Evolutionary conservation across 2,888 invertebrate species (phyloP).

Genomic region (Dasypolia templi): DNA sequence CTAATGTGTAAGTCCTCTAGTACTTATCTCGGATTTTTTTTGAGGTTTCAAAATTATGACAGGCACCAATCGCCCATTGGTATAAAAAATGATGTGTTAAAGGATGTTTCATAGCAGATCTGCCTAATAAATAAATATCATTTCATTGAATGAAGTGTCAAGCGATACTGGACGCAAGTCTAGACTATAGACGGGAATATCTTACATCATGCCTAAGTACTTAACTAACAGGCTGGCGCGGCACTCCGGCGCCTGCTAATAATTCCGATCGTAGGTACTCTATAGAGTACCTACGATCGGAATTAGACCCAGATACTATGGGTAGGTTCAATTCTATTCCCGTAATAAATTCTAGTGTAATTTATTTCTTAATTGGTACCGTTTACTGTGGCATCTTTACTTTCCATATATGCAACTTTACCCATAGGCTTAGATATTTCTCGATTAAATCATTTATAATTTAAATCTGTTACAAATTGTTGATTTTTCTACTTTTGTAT

Average conservation of each 20-base stretch:
- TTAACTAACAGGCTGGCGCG: constrained; percentile 13
- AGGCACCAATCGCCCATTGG: neutral
- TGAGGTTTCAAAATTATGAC: neutral
- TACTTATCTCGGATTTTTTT: no score
- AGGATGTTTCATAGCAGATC: neutral
- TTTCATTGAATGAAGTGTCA: neutral
- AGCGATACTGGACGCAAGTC: constrained; percentile 11
- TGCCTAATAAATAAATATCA: neutral
- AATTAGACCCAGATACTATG: neutral
- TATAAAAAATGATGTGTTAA: neutral
- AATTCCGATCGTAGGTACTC: constrained; percentile 25
- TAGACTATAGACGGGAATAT: constrained; percentile 45
- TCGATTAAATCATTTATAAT: no score
- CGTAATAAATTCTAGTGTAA: constrained; percentile 38
- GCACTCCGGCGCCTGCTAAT: constrained; percentile 47
- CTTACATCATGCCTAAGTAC: constrained; percentile 7
- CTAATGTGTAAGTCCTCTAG: no score
- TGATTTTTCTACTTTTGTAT: no score
- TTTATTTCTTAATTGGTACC: constrained; percentile 21
- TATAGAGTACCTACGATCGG: no score
- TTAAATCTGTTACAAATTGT: no score
- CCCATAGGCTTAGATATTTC: no score
- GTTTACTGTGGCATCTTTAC: no score
- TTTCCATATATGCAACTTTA: no score
- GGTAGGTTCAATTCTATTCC: neutral